These are phyloP conservation scores for Metaphire vulgaris DNA, from an alignment of 1,140 invertebrate genomes.

Conservation along the genomic window DNA sequence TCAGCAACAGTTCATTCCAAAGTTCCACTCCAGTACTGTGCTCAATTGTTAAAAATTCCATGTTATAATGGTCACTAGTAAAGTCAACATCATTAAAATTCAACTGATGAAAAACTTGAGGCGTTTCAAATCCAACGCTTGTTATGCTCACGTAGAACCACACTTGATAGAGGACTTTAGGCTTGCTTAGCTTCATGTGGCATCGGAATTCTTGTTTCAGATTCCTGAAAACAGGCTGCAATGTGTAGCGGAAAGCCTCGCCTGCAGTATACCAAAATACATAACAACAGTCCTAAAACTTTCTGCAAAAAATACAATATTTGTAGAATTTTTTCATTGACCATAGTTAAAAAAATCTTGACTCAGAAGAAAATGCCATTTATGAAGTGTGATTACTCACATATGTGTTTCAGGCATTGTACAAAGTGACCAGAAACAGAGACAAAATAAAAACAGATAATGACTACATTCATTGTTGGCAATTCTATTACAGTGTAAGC, in stretches of 20 bases:
- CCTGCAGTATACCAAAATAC: too few species aligned
- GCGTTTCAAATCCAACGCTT: slow-evolving; percentile 33
- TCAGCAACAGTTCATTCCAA: background rate
- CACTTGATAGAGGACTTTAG: slow-evolving; percentile 38
- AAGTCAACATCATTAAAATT: slow-evolving; percentile 30
- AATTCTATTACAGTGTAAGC: too few species aligned
- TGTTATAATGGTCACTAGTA: slow-evolving; percentile 19
- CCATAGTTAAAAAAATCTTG: too few species aligned
- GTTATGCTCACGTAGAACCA: slow-evolving; percentile 38
- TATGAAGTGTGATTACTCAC: too few species aligned
- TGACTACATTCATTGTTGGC: too few species aligned
- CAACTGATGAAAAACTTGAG: slow-evolving; percentile 29
- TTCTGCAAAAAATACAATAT: too few species aligned
- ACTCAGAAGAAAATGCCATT: too few species aligned
- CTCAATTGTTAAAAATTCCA: slow-evolving; percentile 34
- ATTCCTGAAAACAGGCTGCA: slow-evolving; percentile 38
- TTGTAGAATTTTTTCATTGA: too few species aligned
- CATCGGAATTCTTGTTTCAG: slow-evolving; percentile 35
- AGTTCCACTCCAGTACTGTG: slow-evolving; percentile 34
- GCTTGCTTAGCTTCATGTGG: slow-evolving; percentile 38
- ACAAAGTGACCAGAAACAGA: too few species aligned
- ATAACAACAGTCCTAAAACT: too few species aligned
- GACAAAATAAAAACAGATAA: too few species aligned
- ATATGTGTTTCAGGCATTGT: too few species aligned
- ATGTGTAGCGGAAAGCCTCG: slow-evolving; percentile 34